phyloP scores from a whole-genome alignment of 2,888 invertebrate genomes.

The Vesta saturnalis region DNA sequence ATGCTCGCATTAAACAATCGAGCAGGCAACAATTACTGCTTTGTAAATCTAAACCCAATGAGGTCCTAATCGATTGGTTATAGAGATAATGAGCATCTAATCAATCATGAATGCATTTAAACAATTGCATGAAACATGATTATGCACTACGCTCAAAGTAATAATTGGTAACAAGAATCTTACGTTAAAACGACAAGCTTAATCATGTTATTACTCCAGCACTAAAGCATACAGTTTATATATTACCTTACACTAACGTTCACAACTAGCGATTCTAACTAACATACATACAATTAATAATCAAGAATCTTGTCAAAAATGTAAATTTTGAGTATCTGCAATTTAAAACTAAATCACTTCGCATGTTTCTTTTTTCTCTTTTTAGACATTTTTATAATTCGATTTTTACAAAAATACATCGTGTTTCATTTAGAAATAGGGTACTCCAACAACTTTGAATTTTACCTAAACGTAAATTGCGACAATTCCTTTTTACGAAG shows the following conservation, averaged over 20 bases:
- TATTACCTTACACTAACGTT: background rate
- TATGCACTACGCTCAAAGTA: background rate
- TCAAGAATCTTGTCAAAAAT: background rate
- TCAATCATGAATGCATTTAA: too few relatives aligned
- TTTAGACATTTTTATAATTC: background rate
- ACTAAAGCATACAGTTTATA: slow-evolving; percentile 4
- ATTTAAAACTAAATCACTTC: background rate
- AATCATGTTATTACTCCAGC: background rate
- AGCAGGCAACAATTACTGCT: too few relatives aligned
- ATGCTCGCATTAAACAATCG: too few relatives aligned
- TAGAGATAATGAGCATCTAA: too few relatives aligned
- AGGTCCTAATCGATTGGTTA: too few relatives aligned
- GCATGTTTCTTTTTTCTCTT: too few relatives aligned
- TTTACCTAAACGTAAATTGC: background rate
- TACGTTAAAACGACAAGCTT: background rate
- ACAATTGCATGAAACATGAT: background rate
- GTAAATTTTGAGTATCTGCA: background rate
- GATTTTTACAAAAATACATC: background rate
- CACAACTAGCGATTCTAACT: background rate
- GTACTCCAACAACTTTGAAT: background rate
- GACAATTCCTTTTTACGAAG: too few relatives aligned
- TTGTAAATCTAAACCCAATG: too few relatives aligned
- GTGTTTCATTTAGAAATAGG: too few relatives aligned
- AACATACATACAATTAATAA: slow-evolving; percentile 3
- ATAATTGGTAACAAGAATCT: background rate